Conservation (phyloP, 2,888 invertebrate species). For the Seira ritae region DNA sequence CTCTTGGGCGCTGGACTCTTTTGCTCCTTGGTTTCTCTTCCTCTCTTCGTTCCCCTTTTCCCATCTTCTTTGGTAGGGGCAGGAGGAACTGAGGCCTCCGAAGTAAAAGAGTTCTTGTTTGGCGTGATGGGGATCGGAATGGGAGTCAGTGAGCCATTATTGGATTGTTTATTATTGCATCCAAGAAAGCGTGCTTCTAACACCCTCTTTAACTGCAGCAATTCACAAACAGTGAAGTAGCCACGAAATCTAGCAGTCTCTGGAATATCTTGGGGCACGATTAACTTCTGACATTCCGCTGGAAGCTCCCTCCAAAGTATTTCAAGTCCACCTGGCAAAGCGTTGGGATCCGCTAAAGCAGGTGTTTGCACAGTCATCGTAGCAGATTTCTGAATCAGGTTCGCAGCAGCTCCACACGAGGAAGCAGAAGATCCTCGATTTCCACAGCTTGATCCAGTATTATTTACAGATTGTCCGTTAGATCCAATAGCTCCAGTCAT, state of each 20-base stretch:
- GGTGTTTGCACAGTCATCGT: constrained; percentile 22
- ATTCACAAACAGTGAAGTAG: constrained; percentile 72
- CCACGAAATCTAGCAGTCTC: constrained; percentile 68
- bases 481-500: constrained; percentile 15
- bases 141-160: background rate
- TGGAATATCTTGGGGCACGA: constrained; percentile 70
- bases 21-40: background rate
- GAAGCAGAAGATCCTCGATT: background rate
- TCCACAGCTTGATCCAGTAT: background rate
- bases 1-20: background rate
- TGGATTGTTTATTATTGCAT: background rate
- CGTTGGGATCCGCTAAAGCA: constrained; percentile 27
- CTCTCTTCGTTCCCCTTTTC: constrained; percentile 29
- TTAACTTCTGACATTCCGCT: constrained; percentile 62
- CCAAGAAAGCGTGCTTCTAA: constrained; percentile 39
- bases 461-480: background rate
- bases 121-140: background rate
- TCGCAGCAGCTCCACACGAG: background rate
- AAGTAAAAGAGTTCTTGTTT: background rate
- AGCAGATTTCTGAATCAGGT: background rate
- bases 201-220: constrained; percentile 63
- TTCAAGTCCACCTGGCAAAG: constrained; percentile 66
- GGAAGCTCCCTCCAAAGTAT: constrained; percentile 68
- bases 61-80: constrained; percentile 15
- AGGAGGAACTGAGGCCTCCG: background rate